Percentiles rank a stretch among this genome's conserved stretches.
These are phyloP conservation scores for Eretmochelys imbricata DNA, from an alignment of 2,113 vertebrate genomes.

Conservation along the genomic window DNA sequence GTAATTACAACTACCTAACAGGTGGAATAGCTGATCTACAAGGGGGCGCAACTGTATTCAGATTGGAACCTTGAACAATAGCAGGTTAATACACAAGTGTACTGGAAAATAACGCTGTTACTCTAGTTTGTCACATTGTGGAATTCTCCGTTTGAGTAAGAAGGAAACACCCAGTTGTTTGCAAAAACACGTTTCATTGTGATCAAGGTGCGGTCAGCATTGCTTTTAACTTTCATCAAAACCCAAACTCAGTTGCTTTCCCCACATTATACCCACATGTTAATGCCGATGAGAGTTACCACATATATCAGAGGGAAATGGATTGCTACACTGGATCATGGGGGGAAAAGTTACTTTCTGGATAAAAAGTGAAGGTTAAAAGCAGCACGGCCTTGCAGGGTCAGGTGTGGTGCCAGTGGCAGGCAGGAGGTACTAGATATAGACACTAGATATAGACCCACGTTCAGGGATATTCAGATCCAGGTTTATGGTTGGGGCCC, in stretches of 20 bases:
- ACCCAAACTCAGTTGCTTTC: not conserved
- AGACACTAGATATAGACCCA: not conserved
- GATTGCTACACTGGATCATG: not conserved
- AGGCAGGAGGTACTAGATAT: accelerated
- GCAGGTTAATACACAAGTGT: not conserved
- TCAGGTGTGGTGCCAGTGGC: not conserved
- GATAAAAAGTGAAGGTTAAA: conserved; percentile 12
- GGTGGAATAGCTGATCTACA: not conserved
- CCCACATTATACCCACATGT: not conserved
- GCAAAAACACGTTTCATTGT: not conserved
- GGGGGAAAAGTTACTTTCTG: not conserved
- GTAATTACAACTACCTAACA: not conserved
- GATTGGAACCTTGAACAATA: not conserved
- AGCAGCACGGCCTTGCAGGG: not conserved
- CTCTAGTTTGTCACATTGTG: not conserved
- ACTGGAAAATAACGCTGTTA: not conserved
- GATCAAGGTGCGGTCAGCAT: not conserved
- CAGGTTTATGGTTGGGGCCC: not conserved
- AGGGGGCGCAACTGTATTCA: not conserved
- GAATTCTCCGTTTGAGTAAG: not conserved
- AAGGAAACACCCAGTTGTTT: not conserved
- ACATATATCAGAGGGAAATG: not conserved
- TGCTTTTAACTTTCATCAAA: not conserved
- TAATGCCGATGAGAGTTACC: not conserved
- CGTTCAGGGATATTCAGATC: not conserved